Conservation (phyloP, 2,113 vertebrate species). For the Corythaeola cristata region DNA sequence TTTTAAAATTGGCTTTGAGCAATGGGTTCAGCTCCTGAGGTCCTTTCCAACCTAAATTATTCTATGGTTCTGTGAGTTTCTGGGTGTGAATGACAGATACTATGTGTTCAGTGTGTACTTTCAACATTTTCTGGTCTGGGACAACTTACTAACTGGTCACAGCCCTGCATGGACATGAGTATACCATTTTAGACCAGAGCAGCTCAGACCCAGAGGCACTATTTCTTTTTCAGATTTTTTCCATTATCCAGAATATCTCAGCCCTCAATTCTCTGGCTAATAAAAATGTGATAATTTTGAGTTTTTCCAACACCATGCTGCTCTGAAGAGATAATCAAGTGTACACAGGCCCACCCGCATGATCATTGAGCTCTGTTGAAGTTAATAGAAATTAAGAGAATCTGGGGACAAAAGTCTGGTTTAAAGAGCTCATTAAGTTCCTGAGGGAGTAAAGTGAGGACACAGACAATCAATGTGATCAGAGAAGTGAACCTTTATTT, state of each 20-base stretch:
- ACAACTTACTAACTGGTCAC: background rate
- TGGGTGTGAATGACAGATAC: background rate
- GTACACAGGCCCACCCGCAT: accelerated
- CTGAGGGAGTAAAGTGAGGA: no score
- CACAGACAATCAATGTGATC: no score
- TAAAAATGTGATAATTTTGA: background rate
- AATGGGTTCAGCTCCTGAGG: background rate
- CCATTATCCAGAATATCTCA: background rate
- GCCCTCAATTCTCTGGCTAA: background rate
- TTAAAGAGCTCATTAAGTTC: background rate
- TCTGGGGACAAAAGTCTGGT: background rate
- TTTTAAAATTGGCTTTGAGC: background rate
- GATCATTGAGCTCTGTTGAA: background rate
- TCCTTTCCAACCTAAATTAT: background rate
- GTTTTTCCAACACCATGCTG: background rate
- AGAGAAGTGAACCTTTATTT: no score
- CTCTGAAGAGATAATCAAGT: background rate
- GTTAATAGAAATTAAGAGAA: background rate
- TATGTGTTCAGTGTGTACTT: background rate
- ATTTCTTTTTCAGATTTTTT: background rate
- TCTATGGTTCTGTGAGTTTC: background rate
- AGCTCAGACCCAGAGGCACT: background rate
- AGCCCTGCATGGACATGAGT: background rate
- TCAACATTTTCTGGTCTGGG: background rate
- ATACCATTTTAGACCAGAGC: background rate